Conservation (phyloP, 35 echinoderm and acorn worm genomes). For the Eucidaris tribuloides region DNA sequence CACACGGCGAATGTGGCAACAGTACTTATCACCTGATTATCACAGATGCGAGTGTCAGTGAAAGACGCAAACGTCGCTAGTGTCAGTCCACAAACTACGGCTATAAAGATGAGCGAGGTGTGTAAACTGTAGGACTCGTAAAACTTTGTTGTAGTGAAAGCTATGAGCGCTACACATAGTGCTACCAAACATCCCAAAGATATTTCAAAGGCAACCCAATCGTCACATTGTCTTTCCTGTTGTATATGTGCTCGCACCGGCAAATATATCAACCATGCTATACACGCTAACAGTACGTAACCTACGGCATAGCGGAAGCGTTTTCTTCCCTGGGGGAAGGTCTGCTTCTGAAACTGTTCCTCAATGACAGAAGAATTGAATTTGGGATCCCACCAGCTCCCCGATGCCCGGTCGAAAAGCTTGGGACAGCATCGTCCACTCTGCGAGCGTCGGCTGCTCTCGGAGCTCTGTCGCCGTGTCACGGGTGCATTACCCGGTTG, state of each 20-base stretch:
- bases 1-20: constrained; percentile 86
- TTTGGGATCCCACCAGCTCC: constrained; percentile 93
- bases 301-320: constrained; percentile 75
- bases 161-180: constrained; percentile 62
- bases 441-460: constrained; percentile 49
- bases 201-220: constrained; percentile 52
- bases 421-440: constrained; percentile 73
- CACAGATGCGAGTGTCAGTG: not conserved
- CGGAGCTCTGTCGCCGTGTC: constrained; percentile 60
- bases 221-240: not conserved
- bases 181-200: constrained; percentile 58
- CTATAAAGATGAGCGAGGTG: constrained; percentile 54
- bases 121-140: constrained; percentile 59
- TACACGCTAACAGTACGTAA: constrained; percentile 69
- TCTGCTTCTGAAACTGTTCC: constrained; percentile 72
- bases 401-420: constrained; percentile 94
- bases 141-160: constrained; percentile 55
- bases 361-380: constrained; percentile 89
- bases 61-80: constrained; percentile 66
- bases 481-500: constrained; percentile 22
- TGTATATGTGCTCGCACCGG: not conserved
- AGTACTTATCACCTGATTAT: constrained; percentile 56
- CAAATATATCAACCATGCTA: constrained; percentile 90
- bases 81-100: constrained; percentile 59
- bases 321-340: constrained; percentile 69